Evolutionary conservation across 2,113 vertebrate genomes (phyloP), one percentile per base, ranked within the genome.

Genomic region (Triplophysa dalaica): DNA sequence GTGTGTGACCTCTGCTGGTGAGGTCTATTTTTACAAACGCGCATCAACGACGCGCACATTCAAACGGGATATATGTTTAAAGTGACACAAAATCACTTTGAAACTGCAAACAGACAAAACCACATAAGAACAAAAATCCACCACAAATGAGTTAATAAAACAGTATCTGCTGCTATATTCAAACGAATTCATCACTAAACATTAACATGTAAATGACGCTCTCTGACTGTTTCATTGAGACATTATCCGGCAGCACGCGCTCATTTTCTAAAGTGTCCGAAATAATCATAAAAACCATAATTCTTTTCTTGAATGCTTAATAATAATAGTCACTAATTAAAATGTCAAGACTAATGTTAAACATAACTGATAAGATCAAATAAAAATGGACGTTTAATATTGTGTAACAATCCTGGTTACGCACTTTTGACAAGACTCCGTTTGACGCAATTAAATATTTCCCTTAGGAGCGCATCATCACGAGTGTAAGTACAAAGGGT

Each of bases 1-100:
- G 64, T 75, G 78, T 81, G 81, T 81, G 84, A 85, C 84, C 79
- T 83, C 84, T 85, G 70, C 84, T 85, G 81, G 84, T 81, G 82
- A 70, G 65, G n/a, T 17, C 4, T n/a, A 80, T 78, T 66, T 14
- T 48, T 9, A 45, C 24, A 52, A 52, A 64, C 62, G 17, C 58
- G 48, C 16, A 33, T 24, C 4, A 16, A 63, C 64, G 19, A 45
- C 33, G 22, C 48, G 58, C n/a, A 60, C 19, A 73, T 58, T 73
- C 6, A 33, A 24, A 60, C 33, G 33, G 33, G 38, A 58, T 58
- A 21, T 58, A 52, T 41, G 24, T 16, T 29, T 24, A 29, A 56
- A 54, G 50, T 74, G 52, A 62, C 33, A 61, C 72, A 12, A 74
- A 61, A 74, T 17, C n/a, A 74, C 56, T 43, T 52, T 58, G n/a